Conservation (phyloP, 92 coral and sea anemone genomes). For the Epizoanthus fatuus region DNA sequence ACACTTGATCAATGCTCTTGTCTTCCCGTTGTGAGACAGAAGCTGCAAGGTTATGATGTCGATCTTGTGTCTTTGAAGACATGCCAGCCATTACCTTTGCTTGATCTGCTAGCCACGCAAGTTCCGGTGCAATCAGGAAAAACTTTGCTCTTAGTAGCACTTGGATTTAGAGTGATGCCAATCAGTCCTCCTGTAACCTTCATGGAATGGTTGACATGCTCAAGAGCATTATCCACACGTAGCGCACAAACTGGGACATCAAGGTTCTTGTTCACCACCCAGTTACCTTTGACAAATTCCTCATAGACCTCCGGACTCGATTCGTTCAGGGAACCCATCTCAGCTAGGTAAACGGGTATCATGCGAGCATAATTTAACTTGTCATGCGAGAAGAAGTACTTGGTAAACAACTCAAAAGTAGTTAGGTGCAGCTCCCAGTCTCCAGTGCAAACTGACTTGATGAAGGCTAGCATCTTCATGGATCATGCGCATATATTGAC, state of each 20-base stretch:
- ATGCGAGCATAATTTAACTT: constrained; percentile 41
- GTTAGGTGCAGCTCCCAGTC: constrained; percentile 41
- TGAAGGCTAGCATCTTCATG: constrained; percentile 14
- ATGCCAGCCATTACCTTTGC: constrained; percentile 34
- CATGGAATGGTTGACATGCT: constrained; percentile 62
- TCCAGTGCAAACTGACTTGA: constrained; percentile 14
- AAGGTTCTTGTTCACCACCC: constrained; percentile 53
- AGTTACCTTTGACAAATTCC: constrained; percentile 50
- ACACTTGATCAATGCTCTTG: too few relatives aligned
- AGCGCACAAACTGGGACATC: constrained; percentile 38
- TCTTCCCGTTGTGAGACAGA: too few relatives aligned
- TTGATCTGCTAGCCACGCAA: constrained; percentile 5
- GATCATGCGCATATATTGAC: constrained; percentile 38
- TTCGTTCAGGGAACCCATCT: neutral
- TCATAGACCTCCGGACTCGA: constrained; percentile 34
- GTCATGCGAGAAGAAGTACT: constrained; percentile 43
- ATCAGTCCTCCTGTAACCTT: constrained; percentile 56
- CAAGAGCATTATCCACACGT: constrained; percentile 49
- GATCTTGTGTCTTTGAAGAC: constrained; percentile 42
- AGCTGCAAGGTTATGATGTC: constrained; percentile 62
- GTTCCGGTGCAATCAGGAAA: constrained; percentile 69
- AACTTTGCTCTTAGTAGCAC: constrained; percentile 56
- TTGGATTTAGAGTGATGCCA: constrained; percentile 65
- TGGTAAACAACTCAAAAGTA: constrained; percentile 23
- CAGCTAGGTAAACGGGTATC: constrained; percentile 43